Conservation (phyloP, 2,113 vertebrate species). For the Rhea americana region DNA sequence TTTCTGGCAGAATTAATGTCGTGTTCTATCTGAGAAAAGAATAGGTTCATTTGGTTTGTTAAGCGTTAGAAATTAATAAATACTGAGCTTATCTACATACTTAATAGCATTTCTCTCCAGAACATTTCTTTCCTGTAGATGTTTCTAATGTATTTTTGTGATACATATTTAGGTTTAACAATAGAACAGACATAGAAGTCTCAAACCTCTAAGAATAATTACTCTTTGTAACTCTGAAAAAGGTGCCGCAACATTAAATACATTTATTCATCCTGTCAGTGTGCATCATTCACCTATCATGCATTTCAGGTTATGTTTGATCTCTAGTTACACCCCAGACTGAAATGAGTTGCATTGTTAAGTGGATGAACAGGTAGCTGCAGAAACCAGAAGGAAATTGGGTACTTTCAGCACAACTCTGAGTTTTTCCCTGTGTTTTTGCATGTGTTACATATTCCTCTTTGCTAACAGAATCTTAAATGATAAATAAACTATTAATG, state of each 20-base stretch:
- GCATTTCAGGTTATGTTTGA: neutral
- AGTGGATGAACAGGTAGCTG: neutral
- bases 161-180: neutral
- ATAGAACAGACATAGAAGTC: neutral
- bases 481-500: neutral
- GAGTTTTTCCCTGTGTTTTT: neutral
- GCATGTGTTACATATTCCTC: neutral
- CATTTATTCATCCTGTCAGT: neutral
- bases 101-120: slow-evolving; percentile 9
- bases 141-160: neutral
- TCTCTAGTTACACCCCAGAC: neutral
- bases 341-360: neutral
- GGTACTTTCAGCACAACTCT: neutral
- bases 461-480: neutral
- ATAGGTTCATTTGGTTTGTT: neutral
- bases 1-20: slow-evolving; percentile 8
- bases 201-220: neutral
- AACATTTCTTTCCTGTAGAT: neutral
- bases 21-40: slow-evolving; percentile 16
- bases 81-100: neutral
- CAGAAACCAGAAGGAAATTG: neutral
- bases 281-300: neutral
- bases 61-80: slow-evolving; percentile 52
- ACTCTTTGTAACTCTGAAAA: neutral
- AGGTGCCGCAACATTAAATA: neutral